These are phyloP conservation scores for Oryzias dopingdopingensis DNA, from an alignment of 2,797 vertebrate species.

Conservation along the genomic window DNA sequence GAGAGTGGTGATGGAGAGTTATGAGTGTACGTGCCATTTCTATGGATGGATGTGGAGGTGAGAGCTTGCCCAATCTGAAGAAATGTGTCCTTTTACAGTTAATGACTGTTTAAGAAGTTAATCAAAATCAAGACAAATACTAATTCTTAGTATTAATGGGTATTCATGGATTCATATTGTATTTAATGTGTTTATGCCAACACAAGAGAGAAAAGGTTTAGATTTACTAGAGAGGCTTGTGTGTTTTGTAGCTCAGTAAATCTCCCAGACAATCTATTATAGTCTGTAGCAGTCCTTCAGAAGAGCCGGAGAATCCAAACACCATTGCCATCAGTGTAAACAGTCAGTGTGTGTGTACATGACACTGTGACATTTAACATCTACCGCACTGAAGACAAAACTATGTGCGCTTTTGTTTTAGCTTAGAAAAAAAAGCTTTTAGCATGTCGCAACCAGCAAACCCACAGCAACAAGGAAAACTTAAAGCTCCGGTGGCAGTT, in stretches of 20 bases:
- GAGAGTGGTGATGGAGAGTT: constrained; percentile 15
- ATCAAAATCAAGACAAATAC: too few species aligned
- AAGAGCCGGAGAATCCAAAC: constrained; percentile 36
- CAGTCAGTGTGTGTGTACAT: constrained; percentile 18
- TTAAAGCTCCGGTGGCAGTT: constrained; percentile 1
- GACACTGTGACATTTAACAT: constrained; percentile 17
- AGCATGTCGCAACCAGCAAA: constrained; percentile 12
- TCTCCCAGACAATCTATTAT: constrained; percentile 35
- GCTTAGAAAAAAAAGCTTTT: constrained; percentile 21
- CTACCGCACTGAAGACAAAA: constrained; percentile 15
- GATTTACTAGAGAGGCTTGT: constrained; percentile 15
- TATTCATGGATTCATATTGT: constrained; percentile 3
- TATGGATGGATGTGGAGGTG: constrained; percentile 4
- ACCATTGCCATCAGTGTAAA: constrained; percentile 30
- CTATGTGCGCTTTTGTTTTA: constrained; percentile 12
- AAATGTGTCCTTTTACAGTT: constrained; percentile 28
- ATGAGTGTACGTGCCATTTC: constrained; percentile 14
- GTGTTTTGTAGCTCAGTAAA: constrained; percentile 36
- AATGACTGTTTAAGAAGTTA: constrained; percentile 31
- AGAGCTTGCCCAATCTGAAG: constrained; percentile 10
- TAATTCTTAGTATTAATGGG: too few species aligned
- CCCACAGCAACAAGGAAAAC: neutral
- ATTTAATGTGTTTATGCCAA: constrained; percentile 19
- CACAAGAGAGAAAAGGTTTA: constrained; percentile 7
- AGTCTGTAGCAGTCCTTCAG: constrained; percentile 18